A percentile compares a stretch with the other conserved stretches of the same genome.
These are phyloP conservation scores for Cylloceria caligata DNA, from an alignment of 2,888 invertebrate genomes.

Conservation along the genomic window DNA sequence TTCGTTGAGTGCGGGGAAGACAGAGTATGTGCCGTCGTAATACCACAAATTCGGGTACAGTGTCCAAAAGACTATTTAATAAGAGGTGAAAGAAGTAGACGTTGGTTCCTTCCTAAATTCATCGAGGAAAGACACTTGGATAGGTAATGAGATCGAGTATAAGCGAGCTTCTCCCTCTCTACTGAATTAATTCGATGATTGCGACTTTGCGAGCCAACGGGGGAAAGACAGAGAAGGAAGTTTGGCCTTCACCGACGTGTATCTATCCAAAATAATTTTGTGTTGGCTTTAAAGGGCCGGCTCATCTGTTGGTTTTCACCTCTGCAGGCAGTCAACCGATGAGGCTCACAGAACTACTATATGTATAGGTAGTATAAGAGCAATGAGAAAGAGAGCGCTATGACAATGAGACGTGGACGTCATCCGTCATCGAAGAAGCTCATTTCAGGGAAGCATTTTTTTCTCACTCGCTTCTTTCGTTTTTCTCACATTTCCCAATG, in stretches of 20 bases:
- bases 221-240: conserved; percentile 61
- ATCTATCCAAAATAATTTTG: conserved; percentile 79
- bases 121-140: background rate
- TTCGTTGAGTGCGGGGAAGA: conserved; percentile 64
- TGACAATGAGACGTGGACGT: conserved; percentile 69
- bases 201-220: background rate
- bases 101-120: background rate
- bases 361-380: conserved; percentile 14
- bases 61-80: conserved; percentile 18
- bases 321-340: conserved; percentile 46
- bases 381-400: conserved; percentile 33
- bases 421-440: conserved; percentile 72
- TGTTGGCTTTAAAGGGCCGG: conserved; percentile 77
- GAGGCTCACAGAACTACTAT: conserved; percentile 35
- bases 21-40: conserved; percentile 72
- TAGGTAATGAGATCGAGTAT: conserved; percentile 25
- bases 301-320: conserved; percentile 69
- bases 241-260: conserved; percentile 71
- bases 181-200: conserved; percentile 23
- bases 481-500: conserved; percentile 37
- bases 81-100: conserved; percentile 14
- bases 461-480: background rate
- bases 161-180: background rate
- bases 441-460: background rate
- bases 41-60: conserved; percentile 67